Conservation (phyloP, 2,113 vertebrate genomes). For the Thermophis baileyi region DNA sequence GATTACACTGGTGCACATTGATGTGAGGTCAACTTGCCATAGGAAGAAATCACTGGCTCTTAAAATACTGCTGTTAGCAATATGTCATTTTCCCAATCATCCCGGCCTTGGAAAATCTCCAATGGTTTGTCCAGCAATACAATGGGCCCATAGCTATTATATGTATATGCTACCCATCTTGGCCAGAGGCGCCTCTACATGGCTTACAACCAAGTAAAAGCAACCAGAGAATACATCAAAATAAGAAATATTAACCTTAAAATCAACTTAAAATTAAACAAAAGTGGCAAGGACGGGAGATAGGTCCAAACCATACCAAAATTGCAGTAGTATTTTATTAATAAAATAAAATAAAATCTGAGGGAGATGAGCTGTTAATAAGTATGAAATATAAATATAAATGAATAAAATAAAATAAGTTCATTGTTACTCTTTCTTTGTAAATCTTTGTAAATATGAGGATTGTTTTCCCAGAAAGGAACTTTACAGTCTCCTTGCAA, state of each 20-base stretch:
- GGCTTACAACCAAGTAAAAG: background rate
- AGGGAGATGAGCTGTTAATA: too few species aligned
- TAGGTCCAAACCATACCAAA: background rate
- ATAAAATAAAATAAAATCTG: background rate
- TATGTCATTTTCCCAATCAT: background rate
- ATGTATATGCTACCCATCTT: background rate
- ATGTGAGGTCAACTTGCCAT: background rate
- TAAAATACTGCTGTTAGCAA: background rate
- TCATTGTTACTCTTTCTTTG: background rate
- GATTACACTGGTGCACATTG: background rate
- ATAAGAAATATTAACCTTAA: background rate
- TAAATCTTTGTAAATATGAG: background rate
- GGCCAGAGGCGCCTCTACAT: background rate
- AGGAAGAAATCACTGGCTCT: background rate
- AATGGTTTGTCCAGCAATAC: background rate
- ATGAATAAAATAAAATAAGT: background rate
- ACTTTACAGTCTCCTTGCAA: background rate
- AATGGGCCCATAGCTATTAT: background rate
- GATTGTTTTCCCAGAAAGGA: background rate
- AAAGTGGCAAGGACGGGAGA: background rate
- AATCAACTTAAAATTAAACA: background rate
- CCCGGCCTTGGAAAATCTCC: background rate
- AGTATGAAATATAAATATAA: background rate
- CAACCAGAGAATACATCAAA: background rate
- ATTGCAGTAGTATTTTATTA: background rate